Base-by-base conservation (phyloP, 2,113 vertebrate species). In the Corvus cornix region DNA sequence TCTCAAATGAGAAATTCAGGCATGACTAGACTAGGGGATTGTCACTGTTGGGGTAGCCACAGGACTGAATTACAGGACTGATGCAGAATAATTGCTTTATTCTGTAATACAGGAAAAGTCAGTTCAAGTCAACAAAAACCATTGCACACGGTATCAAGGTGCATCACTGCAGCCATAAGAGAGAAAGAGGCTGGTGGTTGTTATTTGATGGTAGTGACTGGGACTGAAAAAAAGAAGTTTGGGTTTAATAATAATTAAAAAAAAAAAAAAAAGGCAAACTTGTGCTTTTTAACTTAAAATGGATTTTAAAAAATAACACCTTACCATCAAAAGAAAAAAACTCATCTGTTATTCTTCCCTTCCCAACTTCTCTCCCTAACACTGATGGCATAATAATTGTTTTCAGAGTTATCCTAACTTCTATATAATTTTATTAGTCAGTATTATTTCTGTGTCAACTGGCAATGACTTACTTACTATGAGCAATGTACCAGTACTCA, bases 361-460 rank as follows among this genome's bases (percentile, higher is more conserved):
- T 21, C 17, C 10, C 64, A 94, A 87, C 46, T 94, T 92, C 78
- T 79, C 87, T 49, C 60, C 73, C 70, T 62, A 69, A 83, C 44
- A 70, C 22, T 78, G 94, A 96, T 70, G n/a, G 21, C 59, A 37
- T 88, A 96, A 97, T 95, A 89, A 85, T 67, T 96, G 78, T 97
- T 97, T 98, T 94, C 72, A 80, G 70, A 77, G 69, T 75, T 93
- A 82, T 83, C 46, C 55, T 93, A 86, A 95, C 48, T 24, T 37
- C 49, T 22, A 35, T 51, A 66, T 84, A 89, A 97, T 95, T 97
- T 85, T 33, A 89, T 59, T 78, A 88, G 62, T 55, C 95, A 87
- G 23, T 46, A 67, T 78, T 90, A 74, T 72, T 90, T 79, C 72
- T 72, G 58, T 74, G 30, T 86, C 81, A 95, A 44, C 43, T 91